phyloP scores from a whole-genome alignment of 2,797 vertebrate genomes.

The Mus spretus region DNA sequence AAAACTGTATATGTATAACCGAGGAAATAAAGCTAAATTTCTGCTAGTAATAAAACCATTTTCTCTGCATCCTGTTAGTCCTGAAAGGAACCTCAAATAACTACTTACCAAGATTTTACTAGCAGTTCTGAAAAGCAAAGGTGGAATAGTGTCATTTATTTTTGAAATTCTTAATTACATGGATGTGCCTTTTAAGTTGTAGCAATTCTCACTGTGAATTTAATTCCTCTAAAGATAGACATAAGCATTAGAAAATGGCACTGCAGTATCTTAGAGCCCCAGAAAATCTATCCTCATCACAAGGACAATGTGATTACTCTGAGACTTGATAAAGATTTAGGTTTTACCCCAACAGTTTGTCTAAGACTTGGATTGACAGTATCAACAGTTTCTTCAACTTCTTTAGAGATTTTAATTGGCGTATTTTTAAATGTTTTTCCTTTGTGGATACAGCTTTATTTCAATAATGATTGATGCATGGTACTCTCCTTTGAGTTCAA shows the following conservation, averaged over 20 bases:
- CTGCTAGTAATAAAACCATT: conserved; percentile 44
- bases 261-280: background rate
- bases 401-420: background rate
- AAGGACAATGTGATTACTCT: background rate
- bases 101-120: conserved; percentile 28
- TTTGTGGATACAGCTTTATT: background rate
- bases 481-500: background rate
- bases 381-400: background rate
- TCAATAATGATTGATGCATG: background rate
- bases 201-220: background rate
- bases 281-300: conserved; percentile 1
- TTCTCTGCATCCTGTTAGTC: conserved; percentile 20
- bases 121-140: background rate
- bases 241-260: background rate
- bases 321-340: conserved; percentile 7
- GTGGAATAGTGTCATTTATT: conserved; percentile 14
- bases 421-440: background rate
- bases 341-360: conserved; percentile 21
- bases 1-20: conserved; percentile 47
- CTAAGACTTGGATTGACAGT: background rate
- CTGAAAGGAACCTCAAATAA: conserved; percentile 60
- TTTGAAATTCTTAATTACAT: conserved; percentile 28
- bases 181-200: background rate
- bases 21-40: conserved; percentile 29
- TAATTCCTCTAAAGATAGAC: conserved; percentile 34